These are phyloP conservation scores for Sebastes umbrosus DNA, from an alignment of 2,797 vertebrate genomes.

Conservation along the genomic window DNA sequence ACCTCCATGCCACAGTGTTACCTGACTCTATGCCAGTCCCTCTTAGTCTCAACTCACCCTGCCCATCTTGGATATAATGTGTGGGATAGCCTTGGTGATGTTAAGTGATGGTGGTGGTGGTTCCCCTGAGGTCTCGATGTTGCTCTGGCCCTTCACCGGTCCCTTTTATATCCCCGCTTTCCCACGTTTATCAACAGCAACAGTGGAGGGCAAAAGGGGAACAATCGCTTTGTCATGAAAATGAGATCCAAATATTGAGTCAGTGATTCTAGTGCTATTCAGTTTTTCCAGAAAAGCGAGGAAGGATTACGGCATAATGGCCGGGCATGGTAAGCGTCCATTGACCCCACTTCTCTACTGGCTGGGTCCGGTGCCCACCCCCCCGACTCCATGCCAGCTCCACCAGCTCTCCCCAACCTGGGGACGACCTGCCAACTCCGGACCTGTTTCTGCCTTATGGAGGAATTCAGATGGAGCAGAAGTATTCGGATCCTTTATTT, in stretches of 20 bases:
- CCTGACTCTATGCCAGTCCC: not conserved
- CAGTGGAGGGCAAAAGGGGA: constrained; percentile 60
- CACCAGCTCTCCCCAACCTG: constrained; percentile 48
- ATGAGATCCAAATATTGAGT: constrained; percentile 97
- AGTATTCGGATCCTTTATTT: not conserved
- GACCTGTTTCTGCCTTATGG: constrained; percentile 59
- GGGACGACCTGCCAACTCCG: constrained; percentile 51
- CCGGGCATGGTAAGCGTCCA: constrained; percentile 63
- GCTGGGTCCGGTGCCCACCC: constrained; percentile 48
- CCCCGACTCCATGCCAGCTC: constrained; percentile 50
- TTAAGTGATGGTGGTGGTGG: constrained; percentile 12
- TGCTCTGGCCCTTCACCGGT: constrained; percentile 45
- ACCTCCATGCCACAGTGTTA: not conserved
- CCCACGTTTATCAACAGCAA: constrained; percentile 76
- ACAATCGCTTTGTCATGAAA: constrained; percentile 97
- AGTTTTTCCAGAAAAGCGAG: constrained; percentile 92
- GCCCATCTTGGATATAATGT: constrained; percentile 74
- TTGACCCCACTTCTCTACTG: constrained; percentile 62
- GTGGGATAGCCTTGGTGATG: constrained; percentile 40
- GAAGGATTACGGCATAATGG: constrained; percentile 93
- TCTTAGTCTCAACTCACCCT: constrained; percentile 73
- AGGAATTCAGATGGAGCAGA: constrained; percentile 45
- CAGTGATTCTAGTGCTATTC: constrained; percentile 94
- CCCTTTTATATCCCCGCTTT: constrained; percentile 86
- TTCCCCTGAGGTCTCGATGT: constrained; percentile 69